These are phyloP conservation scores for Yponomeuta malinellus DNA, from an alignment of 2,888 invertebrate species.

Conservation along the genomic window DNA sequence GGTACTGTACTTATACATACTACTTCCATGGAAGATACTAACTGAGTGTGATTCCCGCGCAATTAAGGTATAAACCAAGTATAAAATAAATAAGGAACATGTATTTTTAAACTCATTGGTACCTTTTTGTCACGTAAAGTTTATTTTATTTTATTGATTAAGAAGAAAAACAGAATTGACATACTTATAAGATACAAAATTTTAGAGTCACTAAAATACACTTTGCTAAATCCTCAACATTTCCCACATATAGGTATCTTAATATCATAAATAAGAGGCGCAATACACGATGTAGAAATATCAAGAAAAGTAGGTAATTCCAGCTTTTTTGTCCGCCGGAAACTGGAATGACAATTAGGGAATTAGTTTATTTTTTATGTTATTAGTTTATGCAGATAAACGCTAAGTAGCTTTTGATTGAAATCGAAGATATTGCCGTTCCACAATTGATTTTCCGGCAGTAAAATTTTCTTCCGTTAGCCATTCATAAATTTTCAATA, in stretches of 20 bases:
- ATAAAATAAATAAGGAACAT: no score
- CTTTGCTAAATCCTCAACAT: no score
- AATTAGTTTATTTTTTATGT: neutral
- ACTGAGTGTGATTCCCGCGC: neutral
- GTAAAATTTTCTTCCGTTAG: slow-evolving; percentile 57
- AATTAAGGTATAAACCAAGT: no score
- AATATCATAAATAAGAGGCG: no score
- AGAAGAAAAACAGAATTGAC: no score
- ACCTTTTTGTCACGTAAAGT: no score
- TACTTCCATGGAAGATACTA: neutral
- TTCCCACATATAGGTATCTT: no score
- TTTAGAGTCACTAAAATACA: no score
- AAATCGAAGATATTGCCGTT: neutral
- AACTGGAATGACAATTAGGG: no score
- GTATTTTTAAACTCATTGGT: no score
- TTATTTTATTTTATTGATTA: no score
- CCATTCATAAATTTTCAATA: slow-evolving; percentile 65
- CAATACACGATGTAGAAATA: neutral
- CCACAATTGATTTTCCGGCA: slow-evolving; percentile 33
- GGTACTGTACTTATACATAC: neutral
- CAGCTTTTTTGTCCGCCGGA: neutral
- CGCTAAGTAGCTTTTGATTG: neutral
- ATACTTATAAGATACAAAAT: no score
- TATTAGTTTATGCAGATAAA: neutral
- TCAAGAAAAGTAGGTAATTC: neutral